phyloP scores from a whole-genome alignment of 2,113 vertebrate species.

The Vulpes lagopus region DNA sequence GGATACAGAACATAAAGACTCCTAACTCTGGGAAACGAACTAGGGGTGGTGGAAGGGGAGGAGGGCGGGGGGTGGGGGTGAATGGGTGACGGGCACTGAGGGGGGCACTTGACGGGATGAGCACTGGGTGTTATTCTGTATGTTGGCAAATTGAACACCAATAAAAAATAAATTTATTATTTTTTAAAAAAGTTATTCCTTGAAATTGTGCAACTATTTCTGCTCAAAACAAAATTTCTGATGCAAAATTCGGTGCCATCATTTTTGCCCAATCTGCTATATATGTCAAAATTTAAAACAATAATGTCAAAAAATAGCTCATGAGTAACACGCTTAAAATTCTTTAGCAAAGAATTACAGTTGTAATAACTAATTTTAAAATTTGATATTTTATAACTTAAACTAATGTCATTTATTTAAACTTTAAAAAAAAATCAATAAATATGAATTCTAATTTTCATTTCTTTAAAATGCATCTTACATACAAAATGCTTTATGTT shows the following conservation, averaged over 20 bases:
- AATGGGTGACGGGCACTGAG: no score
- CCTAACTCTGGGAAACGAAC: no score
- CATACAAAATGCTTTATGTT: background rate
- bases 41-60: no score
- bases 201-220: background rate
- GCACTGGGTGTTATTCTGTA: no score
- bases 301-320: background rate
- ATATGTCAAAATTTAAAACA: constrained; percentile 38
- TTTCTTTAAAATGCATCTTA: constrained; percentile 43
- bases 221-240: constrained; percentile 28
- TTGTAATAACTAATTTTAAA: background rate
- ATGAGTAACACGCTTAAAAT: constrained; percentile 24
- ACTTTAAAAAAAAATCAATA: constrained; percentile 48
- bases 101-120: no score
- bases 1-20: no score
- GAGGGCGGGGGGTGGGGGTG: no score
- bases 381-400: constrained; percentile 2
- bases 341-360: background rate
- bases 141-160: no score
- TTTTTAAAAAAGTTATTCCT: constrained; percentile 21
- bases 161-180: no score
- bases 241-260: background rate
- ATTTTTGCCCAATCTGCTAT: constrained; percentile 30
- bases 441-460: constrained; percentile 15
- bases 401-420: background rate